phyloP scores from a whole-genome alignment of 64 coral and sea anemone species.

The Actinia equina region DNA sequence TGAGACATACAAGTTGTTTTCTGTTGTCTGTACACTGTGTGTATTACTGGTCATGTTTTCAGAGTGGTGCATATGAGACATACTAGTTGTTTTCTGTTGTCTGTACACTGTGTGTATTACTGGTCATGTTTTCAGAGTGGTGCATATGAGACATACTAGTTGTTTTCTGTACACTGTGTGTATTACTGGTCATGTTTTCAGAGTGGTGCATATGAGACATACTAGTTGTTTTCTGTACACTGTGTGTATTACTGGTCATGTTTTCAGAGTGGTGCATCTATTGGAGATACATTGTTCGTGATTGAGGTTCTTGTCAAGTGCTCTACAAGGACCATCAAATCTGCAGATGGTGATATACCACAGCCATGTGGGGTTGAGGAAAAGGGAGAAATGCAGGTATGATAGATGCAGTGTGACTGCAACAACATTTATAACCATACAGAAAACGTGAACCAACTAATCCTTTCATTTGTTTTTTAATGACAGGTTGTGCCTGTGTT shows the following conservation, averaged over 20 bases:
- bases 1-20: not conserved
- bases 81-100: too few species aligned
- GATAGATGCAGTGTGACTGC: not conserved
- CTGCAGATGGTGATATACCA: conserved; percentile 86
- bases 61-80: conserved; percentile 33
- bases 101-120: not conserved
- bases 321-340: conserved; percentile 72
- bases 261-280: not conserved
- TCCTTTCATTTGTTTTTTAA: not conserved
- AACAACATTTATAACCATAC: not conserved
- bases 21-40: too few species aligned
- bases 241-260: too few species aligned
- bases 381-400: conserved; percentile 98
- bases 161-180: too few species aligned
- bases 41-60: not conserved
- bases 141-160: not conserved
- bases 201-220: conserved; percentile 17
- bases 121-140: conserved; percentile 29
- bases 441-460: not conserved
- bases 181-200: not conserved
- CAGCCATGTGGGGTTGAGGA: conserved; percentile 66
- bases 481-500: conserved; percentile 90
- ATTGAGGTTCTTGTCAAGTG: conserved; percentile 86
- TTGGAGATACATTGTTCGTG: conserved; percentile 77
- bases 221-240: too few species aligned